Percentiles rank a stretch among this genome's conserved stretches.
These are phyloP conservation scores for Grallaria varia DNA, from an alignment of 2,113 vertebrate species.

Conservation along the genomic window DNA sequence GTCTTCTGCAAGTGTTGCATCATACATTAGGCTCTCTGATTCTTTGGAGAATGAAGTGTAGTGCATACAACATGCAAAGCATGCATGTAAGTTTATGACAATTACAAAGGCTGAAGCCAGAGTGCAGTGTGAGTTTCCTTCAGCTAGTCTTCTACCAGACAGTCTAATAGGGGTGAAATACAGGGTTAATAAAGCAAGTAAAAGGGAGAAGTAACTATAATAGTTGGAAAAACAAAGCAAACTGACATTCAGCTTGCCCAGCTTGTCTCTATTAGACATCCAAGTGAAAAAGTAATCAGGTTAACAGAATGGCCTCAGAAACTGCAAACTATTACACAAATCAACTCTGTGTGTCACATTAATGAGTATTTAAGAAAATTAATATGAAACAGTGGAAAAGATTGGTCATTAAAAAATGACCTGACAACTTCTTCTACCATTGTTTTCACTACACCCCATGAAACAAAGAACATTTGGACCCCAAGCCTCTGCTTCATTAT, in stretches of 20 bases:
- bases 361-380: conserved; percentile 38
- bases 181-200: not conserved
- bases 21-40: not conserved
- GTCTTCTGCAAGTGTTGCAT: not conserved
- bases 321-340: not conserved
- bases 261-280: not conserved
- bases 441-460: not conserved
- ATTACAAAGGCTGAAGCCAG: not conserved
- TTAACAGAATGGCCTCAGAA: not conserved
- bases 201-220: not conserved
- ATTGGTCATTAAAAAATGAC: conserved; percentile 13
- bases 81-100: not conserved
- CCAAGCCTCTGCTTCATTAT: conserved; percentile 6
- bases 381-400: conserved; percentile 12
- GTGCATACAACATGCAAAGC: not conserved
- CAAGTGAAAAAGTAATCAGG: not conserved
- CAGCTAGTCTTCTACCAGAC: not conserved
- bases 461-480: conserved; percentile 30
- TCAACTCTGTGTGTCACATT: not conserved
- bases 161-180: not conserved
- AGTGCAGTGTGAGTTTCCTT: not conserved
- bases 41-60: not conserved
- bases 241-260: not conserved
- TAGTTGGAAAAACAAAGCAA: not conserved
- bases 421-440: not conserved